A percentile compares a stretch with the other conserved stretches of the same genome.
Evolutionary conservation across 2,113 vertebrate genomes (phyloP).

Genomic region (Alligator mississippiensis): DNA sequence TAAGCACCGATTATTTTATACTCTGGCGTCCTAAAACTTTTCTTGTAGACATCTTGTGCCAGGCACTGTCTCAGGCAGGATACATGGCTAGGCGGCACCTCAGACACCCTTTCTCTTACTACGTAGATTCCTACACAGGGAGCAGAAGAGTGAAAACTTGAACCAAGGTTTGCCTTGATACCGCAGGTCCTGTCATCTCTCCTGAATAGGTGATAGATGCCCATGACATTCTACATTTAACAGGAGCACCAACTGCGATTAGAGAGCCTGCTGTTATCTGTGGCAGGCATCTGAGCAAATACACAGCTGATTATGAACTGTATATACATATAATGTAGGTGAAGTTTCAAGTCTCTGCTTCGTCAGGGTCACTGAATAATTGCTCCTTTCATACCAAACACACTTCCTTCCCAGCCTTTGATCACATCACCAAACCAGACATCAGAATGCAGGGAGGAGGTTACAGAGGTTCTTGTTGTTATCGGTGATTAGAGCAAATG

Average conservation of each 20-base stretch:
- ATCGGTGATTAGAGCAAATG: not conserved
- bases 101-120: no score
- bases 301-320: not conserved
- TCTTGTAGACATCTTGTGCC: not conserved
- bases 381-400: not conserved
- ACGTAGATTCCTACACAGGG: no score
- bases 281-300: not conserved
- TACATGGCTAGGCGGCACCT: not conserved
- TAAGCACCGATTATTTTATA: no score
- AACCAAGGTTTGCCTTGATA: not conserved
- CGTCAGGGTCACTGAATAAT: not conserved
- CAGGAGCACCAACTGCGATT: accelerated
- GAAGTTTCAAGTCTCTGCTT: not conserved
- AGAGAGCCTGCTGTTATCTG: accelerated
- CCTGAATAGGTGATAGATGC: accelerated
- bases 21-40: not conserved
- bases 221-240: not conserved
- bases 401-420: not conserved
- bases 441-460: not conserved
- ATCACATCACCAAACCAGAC: not conserved
- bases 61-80: not conserved
- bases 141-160: no score
- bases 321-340: not conserved
- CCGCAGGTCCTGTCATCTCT: not conserved
- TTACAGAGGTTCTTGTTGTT: slow-evolving; percentile 2